Evolutionary conservation across 1,140 invertebrate species (phyloP), one percentile per base, ranked within the genome.

Genomic region (Ips nitidus): DNA sequence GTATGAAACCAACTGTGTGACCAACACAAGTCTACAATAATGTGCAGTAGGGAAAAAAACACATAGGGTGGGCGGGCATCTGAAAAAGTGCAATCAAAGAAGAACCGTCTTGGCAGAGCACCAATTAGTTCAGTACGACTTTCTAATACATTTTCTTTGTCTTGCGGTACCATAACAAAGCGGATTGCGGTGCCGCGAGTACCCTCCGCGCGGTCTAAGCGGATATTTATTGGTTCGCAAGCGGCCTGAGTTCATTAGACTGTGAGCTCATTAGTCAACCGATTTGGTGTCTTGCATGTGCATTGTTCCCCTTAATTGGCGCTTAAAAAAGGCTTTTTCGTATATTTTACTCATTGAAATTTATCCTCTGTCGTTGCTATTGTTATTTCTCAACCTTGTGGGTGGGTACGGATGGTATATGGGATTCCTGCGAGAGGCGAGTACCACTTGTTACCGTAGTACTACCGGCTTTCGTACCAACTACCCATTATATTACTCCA

Each of bases 71-170:
- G 63, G 61, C 43, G 69, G 65, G 69, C 60, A 22, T 22, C 22
- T 22, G 22, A 22, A 22, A 22, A 22, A 22, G 22, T 22, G 22
- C 22, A 22, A 22, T 22, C 22, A 22, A 22, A 22, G 22, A 22
- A 22, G 22, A 22, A 22, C 22, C 22, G 22, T 22, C 22, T 22
- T 22, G 22, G 22, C 22, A 22, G 22, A 22, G 22, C 22, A 22
- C 22, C 68, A 70, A 70, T 70, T 64, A 70, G 67, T 62, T 61
- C 67, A 50, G 59, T 69, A 56, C 52, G 61, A 61, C 68, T 70
- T 70, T 70, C 68, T 70, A 70, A 70, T 70, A 63, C 68, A 64
- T 70, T 70, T 70, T 42, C 68, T 70, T 70, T 70, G 68, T 70
- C 45, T 64, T 22, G 52, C 68, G 68, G 61, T 70, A 70, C 52